Evolutionary conservation across 2,888 invertebrate species (phyloP).

Genomic region (Gnatocerus cornutus): DNA sequence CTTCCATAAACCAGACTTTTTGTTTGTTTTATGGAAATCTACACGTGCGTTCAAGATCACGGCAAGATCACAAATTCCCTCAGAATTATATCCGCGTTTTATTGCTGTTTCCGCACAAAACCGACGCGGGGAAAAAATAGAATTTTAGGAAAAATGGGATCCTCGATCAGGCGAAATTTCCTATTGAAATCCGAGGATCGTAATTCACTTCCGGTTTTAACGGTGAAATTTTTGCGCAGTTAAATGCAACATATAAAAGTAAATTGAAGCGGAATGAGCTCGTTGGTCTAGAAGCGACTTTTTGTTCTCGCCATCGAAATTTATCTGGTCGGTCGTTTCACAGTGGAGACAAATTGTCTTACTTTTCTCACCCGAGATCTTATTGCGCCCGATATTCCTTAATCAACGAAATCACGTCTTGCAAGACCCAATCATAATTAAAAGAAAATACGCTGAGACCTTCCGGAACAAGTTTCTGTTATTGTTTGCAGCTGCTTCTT

Average conservation of each 20-base stretch:
- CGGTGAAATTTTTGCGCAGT: conserved; percentile 29
- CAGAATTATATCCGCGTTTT: background rate
- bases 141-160: background rate
- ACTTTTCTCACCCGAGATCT: background rate
- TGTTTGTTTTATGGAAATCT: conserved; percentile 20
- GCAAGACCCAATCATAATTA: conserved; percentile 27
- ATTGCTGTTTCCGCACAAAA: background rate
- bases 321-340: background rate
- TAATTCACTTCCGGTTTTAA: conserved; percentile 28
- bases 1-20: conserved; percentile 4
- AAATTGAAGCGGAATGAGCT: conserved; percentile 33
- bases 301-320: conserved; percentile 3
- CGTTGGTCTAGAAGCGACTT: conserved; percentile 15
- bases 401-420: conserved; percentile 7
- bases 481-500: conserved; percentile 18
- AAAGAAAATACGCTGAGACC: conserved; percentile 14
- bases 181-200: conserved; percentile 5
- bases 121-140: background rate
- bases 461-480: conserved; percentile 11
- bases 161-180: background rate
- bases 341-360: background rate
- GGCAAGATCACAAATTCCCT: background rate
- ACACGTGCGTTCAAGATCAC: conserved; percentile 3
- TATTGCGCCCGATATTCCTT: conserved; percentile 14
- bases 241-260: conserved; percentile 39